Percentiles rank a stretch among this genome's conserved stretches.
Conservation (phyloP, 2,888 invertebrate genomes). For the Nomada flava region DNA sequence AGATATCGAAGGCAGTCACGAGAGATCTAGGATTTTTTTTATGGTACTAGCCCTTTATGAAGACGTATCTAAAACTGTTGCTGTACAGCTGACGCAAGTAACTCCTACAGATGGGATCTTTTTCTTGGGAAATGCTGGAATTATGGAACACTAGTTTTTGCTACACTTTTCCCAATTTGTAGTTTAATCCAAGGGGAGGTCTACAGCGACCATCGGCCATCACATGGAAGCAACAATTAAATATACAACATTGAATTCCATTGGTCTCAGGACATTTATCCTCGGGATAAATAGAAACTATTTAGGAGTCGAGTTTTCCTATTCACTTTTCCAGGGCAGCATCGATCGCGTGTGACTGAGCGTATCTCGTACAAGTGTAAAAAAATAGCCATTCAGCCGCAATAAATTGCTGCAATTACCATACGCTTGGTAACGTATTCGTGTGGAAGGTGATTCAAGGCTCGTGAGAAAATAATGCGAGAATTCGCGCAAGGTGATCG, state of each 20-base stretch:
- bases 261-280: neutral
- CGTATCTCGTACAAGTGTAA: constrained; percentile 32
- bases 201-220: no score
- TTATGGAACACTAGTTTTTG: neutral
- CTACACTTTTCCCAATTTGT: neutral
- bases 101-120: neutral
- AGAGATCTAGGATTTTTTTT: neutral
- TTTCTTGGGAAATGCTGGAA: no score
- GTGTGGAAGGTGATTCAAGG: constrained; percentile 52
- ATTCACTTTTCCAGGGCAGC: constrained; percentile 6
- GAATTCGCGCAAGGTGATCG: constrained; percentile 77
- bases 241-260: no score
- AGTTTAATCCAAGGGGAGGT: neutral
- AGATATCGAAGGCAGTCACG: constrained; percentile 14
- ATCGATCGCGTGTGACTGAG: constrained; percentile 19
- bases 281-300: constrained; percentile 26
- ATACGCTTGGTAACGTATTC: constrained; percentile 48
- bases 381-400: constrained; percentile 50
- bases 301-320: constrained; percentile 29
- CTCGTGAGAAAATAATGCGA: constrained; percentile 73
- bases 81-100: neutral
- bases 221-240: neutral
- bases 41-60: neutral
- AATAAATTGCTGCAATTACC: constrained; percentile 61
- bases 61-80: neutral